Evolutionary conservation across 2,797 vertebrate genomes (phyloP), one percentile per base, ranked within the genome.

Genomic region (Rhynchotus rufescens): DNA sequence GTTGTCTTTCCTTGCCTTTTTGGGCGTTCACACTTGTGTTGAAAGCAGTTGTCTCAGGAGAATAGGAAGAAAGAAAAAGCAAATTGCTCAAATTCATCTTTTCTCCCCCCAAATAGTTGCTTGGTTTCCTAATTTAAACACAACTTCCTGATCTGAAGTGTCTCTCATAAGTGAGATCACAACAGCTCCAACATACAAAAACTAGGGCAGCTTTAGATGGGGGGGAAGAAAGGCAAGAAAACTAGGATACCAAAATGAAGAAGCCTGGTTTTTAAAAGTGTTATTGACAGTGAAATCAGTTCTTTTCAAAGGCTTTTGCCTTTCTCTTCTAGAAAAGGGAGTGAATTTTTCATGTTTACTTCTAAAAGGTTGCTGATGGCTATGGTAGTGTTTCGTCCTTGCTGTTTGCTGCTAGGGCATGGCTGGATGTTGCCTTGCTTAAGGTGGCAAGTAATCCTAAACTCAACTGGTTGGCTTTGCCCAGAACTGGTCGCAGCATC

Each of bases 401-500:
- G 52, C 52, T 66, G 34, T 47, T 1, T 8, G 44, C n/a, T 71
- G 0, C 34, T 19, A 6, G 40, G 23, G 20, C 36, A 47, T 19
- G 57, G 59, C 12, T 65, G 42, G 45, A 65, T 2, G 8, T 49
- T 47, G 26, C 28, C 22, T 51, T 32, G 42, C 65, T 62, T 5
- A 0, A 0, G 10, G 57, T 42, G 57, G 25, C 30, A n/a, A n/a
- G 47, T 7, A 32, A 12, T 44, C 19, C 62, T 5, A 23, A 49
- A 3, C n/a, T 28, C 32, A 78, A 45, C 38, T 25, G 1, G 16
- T 26, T 75, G 40, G 6, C 8, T 78, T 64, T 42, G 60, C 57
- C 3, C 5, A 32, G 25, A 28, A 64, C 11, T 2, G 30, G 28
- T 8, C 1, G 40, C 64, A 21, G 2, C 0, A 0, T 12, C 51